These are phyloP conservation scores for Percopsis transmontana DNA, from an alignment of 2,113 vertebrate species.

Conservation along the genomic window DNA sequence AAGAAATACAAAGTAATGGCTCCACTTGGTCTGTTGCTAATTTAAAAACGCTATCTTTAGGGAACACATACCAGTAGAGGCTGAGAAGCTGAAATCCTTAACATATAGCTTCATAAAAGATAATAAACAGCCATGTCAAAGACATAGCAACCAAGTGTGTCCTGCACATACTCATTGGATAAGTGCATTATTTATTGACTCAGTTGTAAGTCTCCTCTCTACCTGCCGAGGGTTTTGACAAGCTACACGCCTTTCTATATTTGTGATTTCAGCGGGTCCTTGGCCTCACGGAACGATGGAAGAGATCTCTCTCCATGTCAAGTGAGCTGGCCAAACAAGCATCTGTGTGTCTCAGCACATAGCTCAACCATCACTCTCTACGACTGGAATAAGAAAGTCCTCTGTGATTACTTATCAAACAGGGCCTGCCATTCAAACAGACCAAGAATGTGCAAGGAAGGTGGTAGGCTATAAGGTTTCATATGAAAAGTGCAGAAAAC, in stretches of 20 bases:
- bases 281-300: constrained; percentile 80
- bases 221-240: constrained; percentile 37
- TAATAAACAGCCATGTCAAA: constrained; percentile 76
- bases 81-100: constrained; percentile 67
- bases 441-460: too few relatives aligned
- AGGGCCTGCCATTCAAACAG: constrained; percentile 25
- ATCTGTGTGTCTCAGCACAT: constrained; percentile 81
- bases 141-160: constrained; percentile 62
- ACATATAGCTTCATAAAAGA: constrained; percentile 79
- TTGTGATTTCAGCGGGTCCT: constrained; percentile 82
- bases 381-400: constrained; percentile 75
- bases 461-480: too few relatives aligned
- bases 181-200: constrained; percentile 71
- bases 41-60: constrained; percentile 80
- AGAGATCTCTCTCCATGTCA: constrained; percentile 81
- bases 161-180: constrained; percentile 34
- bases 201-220: constrained; percentile 31
- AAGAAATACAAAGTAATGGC: constrained; percentile 67
- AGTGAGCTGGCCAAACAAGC: constrained; percentile 87
- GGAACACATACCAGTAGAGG: constrained; percentile 76
- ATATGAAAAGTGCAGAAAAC: too few relatives aligned
- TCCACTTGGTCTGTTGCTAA: constrained; percentile 82
- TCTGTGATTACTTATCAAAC: constrained; percentile 53
- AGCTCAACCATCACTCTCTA: constrained; percentile 71
- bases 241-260: constrained; percentile 64